Evolutionary conservation across 2,888 invertebrate genomes (phyloP).

Genomic region (Heliconius aoede): DNA sequence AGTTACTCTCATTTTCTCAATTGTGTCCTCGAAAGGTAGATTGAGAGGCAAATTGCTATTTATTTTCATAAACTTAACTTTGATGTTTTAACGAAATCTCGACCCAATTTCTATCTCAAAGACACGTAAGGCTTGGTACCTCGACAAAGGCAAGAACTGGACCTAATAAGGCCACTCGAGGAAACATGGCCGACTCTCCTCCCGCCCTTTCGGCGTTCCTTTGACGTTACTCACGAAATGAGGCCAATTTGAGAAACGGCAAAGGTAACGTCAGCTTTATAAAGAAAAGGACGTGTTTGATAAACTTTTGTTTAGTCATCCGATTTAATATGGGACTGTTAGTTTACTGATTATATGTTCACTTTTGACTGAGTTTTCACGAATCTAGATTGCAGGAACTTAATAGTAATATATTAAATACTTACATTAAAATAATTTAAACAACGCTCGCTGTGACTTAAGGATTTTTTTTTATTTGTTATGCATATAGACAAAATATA

Average conservation of each 20-base stretch:
- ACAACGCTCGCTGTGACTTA: too few relatives aligned
- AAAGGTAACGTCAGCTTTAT: constrained; percentile 49
- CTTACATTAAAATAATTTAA: too few relatives aligned
- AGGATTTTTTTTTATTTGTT: too few relatives aligned
- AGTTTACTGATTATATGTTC: constrained; percentile 9
- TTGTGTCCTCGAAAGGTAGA: constrained; percentile 19
- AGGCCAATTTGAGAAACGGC: constrained; percentile 73
- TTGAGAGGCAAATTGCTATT: constrained; percentile 29
- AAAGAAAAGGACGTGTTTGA: constrained; percentile 34
- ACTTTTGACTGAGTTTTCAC: not conserved
- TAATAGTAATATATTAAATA: not conserved
- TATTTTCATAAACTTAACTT: constrained; percentile 54
- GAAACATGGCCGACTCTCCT: constrained; percentile 60
- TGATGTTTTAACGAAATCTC: constrained; percentile 70
- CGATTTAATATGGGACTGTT: constrained; percentile 25
- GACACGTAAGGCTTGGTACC: constrained; percentile 67
- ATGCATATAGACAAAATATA: too few relatives aligned
- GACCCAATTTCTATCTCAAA: constrained; percentile 80
- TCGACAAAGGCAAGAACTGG: constrained; percentile 75
- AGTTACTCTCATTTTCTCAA: constrained; percentile 22
- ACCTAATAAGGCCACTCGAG: constrained; percentile 77
- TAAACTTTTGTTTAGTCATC: constrained; percentile 31
- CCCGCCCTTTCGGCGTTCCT: constrained; percentile 64
- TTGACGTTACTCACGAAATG: constrained; percentile 69
- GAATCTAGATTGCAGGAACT: not conserved